phyloP scores from a whole-genome alignment of 2,797 vertebrate species.

The Coregonus sp. region DNA sequence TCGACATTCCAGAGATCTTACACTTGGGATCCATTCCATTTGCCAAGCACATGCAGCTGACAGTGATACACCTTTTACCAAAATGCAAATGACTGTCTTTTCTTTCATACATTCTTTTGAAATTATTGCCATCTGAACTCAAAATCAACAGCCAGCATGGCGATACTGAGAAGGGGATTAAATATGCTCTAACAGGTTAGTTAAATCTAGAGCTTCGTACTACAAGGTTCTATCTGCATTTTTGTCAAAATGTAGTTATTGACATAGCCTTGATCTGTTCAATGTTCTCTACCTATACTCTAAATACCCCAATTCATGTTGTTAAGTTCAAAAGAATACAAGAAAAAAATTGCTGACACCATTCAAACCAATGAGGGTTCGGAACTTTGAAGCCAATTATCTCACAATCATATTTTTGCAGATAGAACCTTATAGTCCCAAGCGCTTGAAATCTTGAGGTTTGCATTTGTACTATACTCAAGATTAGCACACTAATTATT shows the following conservation, averaged over 20 bases:
- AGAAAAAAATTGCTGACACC: no score
- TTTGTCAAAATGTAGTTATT: neutral
- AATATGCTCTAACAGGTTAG: constrained; percentile 8
- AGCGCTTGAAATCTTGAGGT: neutral
- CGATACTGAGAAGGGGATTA: neutral
- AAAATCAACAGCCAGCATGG: constrained; percentile 85
- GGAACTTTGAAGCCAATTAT: no score
- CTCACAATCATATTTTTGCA: no score
- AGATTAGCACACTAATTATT: neutral
- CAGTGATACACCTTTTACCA: constrained; percentile 72
- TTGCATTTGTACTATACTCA: neutral
- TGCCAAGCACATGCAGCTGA: constrained; percentile 78
- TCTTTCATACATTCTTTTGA: constrained; percentile 43
- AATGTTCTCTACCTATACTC: no score
- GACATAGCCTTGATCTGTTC: neutral
- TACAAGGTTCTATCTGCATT: neutral
- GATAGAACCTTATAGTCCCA: no score
- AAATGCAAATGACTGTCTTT: constrained; percentile 78
- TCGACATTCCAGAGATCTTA: constrained; percentile 80
- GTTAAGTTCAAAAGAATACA: no score
- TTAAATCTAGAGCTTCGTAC: neutral
- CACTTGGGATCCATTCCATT: constrained; percentile 55
- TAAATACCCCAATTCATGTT: no score
- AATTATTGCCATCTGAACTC: constrained; percentile 67
- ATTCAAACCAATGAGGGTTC: no score